phyloP scores from a whole-genome alignment of 2,113 vertebrate species.

The Entelurus aequoreus region DNA sequence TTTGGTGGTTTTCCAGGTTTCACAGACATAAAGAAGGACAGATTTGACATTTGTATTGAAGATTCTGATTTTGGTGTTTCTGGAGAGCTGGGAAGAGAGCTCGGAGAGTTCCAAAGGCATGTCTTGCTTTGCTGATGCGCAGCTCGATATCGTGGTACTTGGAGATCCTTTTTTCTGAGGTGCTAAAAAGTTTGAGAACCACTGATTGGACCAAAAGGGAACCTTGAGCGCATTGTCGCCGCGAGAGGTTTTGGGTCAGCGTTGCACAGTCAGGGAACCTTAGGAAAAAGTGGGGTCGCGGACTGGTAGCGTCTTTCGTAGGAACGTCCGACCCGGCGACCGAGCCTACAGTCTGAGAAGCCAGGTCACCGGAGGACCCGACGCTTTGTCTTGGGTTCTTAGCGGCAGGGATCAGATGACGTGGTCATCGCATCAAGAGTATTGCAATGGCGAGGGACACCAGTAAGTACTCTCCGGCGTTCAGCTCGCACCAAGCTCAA shows the following conservation, averaged over 20 bases:
- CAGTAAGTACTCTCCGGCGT: constrained; percentile 46
- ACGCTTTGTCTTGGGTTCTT: constrained; percentile 53
- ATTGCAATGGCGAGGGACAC: constrained; percentile 41
- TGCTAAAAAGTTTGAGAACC: background rate
- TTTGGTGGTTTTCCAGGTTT: too few species aligned
- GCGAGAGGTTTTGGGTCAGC: constrained; percentile 40
- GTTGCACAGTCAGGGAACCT: constrained; percentile 38
- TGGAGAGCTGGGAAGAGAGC: too few species aligned
- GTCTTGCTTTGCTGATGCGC: too few species aligned
- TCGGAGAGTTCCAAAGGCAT: too few species aligned
- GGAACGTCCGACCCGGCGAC: constrained; percentile 39
- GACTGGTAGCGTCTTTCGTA: constrained; percentile 45
- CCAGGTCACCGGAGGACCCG: constrained; percentile 44
- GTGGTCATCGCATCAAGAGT: constrained; percentile 32
- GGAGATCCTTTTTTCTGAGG: too few species aligned
- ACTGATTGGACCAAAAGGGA: constrained; percentile 6
- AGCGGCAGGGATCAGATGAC: constrained; percentile 40
- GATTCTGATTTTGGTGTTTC: too few species aligned
- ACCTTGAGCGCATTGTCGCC: constrained; percentile 19
- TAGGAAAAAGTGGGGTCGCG: constrained; percentile 47
- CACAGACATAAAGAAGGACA: too few species aligned
- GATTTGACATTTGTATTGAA: too few species aligned
- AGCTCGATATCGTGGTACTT: too few species aligned
- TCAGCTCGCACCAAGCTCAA: constrained; percentile 35
- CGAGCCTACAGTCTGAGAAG: constrained; percentile 29